These are phyloP conservation scores for Crocallis elinguaria DNA, from an alignment of 2,888 invertebrate species.

Conservation along the genomic window DNA sequence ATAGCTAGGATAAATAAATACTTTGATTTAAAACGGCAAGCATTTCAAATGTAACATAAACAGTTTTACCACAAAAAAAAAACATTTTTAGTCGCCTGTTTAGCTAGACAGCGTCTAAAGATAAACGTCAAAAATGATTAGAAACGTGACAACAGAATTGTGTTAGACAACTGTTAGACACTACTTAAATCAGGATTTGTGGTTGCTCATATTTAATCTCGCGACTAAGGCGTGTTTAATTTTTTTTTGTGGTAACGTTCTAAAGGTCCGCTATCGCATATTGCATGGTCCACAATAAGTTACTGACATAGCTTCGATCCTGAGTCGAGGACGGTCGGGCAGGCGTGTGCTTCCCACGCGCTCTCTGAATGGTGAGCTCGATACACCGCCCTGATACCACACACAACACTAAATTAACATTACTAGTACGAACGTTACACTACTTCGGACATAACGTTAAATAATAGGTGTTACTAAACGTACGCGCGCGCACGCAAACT, in stretches of 20 bases:
- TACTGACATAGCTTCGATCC: constrained; percentile 88
- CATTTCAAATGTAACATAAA: not conserved
- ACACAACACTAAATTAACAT: constrained; percentile 66
- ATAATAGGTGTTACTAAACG: constrained; percentile 13
- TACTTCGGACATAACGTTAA: constrained; percentile 15
- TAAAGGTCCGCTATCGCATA: constrained; percentile 17
- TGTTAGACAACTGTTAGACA: no score
- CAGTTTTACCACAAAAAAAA: no score
- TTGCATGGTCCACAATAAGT: constrained; percentile 19
- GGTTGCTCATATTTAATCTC: no score
- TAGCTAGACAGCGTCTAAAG: no score
- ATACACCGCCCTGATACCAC: constrained; percentile 83
- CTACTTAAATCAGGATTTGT: no score
- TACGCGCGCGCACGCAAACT: not conserved
- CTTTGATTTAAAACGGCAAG: not conserved
- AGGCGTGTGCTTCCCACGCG: constrained; percentile 94
- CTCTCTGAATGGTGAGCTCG: constrained; percentile 94
- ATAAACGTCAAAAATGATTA: no score
- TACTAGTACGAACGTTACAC: constrained; percentile 21
- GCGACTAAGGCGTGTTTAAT: no score
- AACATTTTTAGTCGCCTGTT: no score
- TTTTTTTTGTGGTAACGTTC: no score
- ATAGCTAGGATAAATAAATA: not conserved
- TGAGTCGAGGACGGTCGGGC: constrained; percentile 94
- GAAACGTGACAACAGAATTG: no score